These are phyloP conservation scores for Crotalus horridus DNA, from an alignment of 2,113 vertebrate species.

Conservation along the genomic window DNA sequence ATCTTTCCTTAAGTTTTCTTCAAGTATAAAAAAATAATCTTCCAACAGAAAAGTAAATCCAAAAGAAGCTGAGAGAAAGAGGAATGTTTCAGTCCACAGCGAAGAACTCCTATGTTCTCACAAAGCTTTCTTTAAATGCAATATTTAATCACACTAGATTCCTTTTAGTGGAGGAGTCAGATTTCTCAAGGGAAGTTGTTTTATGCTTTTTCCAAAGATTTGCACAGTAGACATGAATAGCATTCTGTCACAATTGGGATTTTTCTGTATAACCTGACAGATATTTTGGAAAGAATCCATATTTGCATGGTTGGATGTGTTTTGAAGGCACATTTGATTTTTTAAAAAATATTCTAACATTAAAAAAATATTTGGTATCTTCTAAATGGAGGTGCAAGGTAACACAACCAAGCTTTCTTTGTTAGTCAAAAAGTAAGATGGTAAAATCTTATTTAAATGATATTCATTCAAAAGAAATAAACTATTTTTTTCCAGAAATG, in stretches of 20 bases:
- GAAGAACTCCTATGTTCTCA: conserved; percentile 12
- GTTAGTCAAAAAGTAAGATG: conserved; percentile 1
- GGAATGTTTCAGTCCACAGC: conserved; percentile 1
- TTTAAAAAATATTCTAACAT: conserved; percentile 38
- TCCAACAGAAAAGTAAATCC: conserved; percentile 19
- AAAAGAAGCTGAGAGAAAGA: conserved; percentile 1
- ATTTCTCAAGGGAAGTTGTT: conserved; percentile 24
- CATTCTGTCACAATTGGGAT: conserved; percentile 29
- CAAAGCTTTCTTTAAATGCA: conserved; percentile 40
- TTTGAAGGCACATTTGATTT: not conserved
- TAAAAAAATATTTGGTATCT: not conserved
- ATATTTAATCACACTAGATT: conserved; percentile 29
- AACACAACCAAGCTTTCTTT: conserved; percentile 13
- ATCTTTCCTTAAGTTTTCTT: conserved; percentile 11
- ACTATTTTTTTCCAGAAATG: conserved; percentile 9
- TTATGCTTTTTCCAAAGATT: conserved; percentile 44
- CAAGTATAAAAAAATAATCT: conserved; percentile 30
- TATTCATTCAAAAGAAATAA: not conserved
- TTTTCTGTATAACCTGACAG: conserved; percentile 38
- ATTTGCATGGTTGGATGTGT: not conserved
- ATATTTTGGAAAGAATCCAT: not conserved
- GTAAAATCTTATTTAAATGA: conserved; percentile 11
- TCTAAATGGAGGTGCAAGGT: conserved; percentile 6
- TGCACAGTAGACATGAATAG: conserved; percentile 8
- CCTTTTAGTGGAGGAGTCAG: conserved; percentile 30